Percentiles rank a stretch among this genome's conserved stretches.
Conservation (phyloP, 1,140 invertebrate species). For the Aphidius gifuensis region DNA sequence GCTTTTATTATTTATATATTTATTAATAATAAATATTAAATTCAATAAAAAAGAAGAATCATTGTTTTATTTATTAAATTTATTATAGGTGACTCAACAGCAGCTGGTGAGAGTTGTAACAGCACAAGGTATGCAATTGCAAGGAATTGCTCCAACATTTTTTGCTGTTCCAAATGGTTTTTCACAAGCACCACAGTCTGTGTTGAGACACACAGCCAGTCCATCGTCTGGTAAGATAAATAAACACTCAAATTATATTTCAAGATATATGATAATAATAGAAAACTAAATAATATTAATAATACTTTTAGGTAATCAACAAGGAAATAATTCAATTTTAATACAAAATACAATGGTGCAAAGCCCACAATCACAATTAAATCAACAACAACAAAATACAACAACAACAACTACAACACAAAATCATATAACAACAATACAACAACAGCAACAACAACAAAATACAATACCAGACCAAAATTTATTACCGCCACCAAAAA, state of each 20-base stretch:
- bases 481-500: conserved; percentile 51
- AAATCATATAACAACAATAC: conserved; percentile 30
- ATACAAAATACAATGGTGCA: conserved; percentile 54
- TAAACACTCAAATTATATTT: conserved; percentile 4
- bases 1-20: not conserved
- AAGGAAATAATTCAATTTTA: conserved; percentile 47
- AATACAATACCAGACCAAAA: conserved; percentile 47
- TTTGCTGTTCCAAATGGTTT: conserved; percentile 55
- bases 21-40: too few relatives aligned
- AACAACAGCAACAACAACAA: conserved; percentile 31
- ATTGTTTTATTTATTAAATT: not conserved
- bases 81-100: conserved; percentile 51
- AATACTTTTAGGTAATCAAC: conserved; percentile 41
- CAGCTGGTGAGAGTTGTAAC: conserved; percentile 53
- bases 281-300: not conserved
- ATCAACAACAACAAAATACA: conserved; percentile 29
- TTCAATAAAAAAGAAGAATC: too few relatives aligned
- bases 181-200: conserved; percentile 47
- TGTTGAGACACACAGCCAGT: conserved; percentile 53
- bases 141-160: conserved; percentile 51
- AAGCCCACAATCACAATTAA: conserved; percentile 48
- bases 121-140: conserved; percentile 52
- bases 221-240: conserved; percentile 47
- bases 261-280: not conserved
- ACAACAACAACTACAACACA: conserved; percentile 30